phyloP scores from a whole-genome alignment of 2,797 vertebrate species.

The Pterois miles region DNA sequence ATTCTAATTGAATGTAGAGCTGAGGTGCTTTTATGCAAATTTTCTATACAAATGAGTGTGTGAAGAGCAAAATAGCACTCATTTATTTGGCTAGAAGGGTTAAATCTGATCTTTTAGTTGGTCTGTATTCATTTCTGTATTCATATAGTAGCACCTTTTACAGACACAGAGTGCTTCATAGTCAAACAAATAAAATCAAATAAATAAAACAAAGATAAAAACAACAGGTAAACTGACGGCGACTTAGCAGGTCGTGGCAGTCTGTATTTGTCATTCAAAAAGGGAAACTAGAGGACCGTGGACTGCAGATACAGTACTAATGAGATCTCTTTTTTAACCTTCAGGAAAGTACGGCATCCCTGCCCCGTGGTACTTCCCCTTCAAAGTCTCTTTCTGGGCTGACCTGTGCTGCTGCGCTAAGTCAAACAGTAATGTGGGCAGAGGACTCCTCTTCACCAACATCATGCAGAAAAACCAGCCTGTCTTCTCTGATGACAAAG shows the following conservation, averaged over 20 bases:
- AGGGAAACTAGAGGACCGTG: too few relatives aligned
- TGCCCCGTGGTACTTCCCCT: constrained; percentile 93
- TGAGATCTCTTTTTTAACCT: too few relatives aligned
- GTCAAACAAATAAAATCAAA: too few relatives aligned
- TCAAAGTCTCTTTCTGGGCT: constrained; percentile 91
- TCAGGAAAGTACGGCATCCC: constrained; percentile 93
- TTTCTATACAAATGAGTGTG: background rate
- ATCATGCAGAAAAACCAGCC: constrained; percentile 86
- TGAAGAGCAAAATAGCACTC: background rate
- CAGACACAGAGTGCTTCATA: too few relatives aligned
- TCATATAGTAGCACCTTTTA: too few relatives aligned
- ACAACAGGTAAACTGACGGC: too few relatives aligned
- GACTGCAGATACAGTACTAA: too few relatives aligned
- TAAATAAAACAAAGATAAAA: too few relatives aligned
- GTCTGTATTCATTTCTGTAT: background rate
- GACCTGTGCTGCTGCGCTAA: constrained; percentile 80
- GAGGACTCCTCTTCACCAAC: constrained; percentile 87
- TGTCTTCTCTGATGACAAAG: constrained; percentile 78
- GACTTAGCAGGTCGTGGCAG: too few relatives aligned
- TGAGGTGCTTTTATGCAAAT: background rate
- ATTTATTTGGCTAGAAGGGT: background rate
- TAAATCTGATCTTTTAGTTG: background rate
- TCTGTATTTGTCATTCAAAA: too few relatives aligned
- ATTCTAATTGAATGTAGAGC: background rate
- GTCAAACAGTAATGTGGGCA: constrained; percentile 36